phyloP scores from a whole-genome alignment of 2,888 invertebrate species.

The Eremobia ochroleuca region DNA sequence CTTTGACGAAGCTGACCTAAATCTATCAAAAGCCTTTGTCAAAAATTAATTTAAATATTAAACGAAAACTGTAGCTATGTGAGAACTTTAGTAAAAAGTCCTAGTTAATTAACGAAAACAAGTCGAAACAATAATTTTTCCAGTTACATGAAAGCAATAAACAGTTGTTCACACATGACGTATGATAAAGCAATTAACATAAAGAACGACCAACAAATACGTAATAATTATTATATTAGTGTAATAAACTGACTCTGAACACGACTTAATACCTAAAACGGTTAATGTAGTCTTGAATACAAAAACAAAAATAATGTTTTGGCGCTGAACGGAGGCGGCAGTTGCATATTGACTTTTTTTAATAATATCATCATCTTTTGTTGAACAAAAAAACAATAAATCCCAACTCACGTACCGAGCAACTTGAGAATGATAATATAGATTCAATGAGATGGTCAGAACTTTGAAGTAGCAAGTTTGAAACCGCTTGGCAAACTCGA shows the following conservation, averaged over 20 bases:
- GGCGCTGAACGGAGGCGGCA: not conserved
- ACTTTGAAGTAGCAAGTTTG: slow-evolving; percentile 33
- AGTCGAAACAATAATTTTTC: slow-evolving; percentile 19
- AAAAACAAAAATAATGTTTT: slow-evolving; percentile 1
- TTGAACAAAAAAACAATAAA: slow-evolving; percentile 10
- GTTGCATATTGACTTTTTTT: not conserved
- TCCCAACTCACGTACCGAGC: slow-evolving; percentile 10
- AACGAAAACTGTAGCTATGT: slow-evolving; percentile 13
- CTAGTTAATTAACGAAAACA: slow-evolving; percentile 28
- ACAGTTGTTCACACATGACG: slow-evolving; percentile 54
- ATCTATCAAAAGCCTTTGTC: slow-evolving; percentile 20
- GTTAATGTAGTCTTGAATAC: not conserved
- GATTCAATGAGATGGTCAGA: slow-evolving; percentile 25
- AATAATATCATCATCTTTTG: slow-evolving; percentile 7
- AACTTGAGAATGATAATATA: slow-evolving; percentile 45
- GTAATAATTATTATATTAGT: not conserved
- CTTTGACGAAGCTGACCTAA: slow-evolving; percentile 16
- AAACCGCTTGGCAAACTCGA: slow-evolving; percentile 20
- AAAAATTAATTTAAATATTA: slow-evolving; percentile 19
- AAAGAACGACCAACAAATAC: not conserved
- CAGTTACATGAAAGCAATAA: slow-evolving; percentile 11
- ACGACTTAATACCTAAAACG: slow-evolving; percentile 7
- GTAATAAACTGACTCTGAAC: not conserved
- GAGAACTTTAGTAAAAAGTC: slow-evolving; percentile 8
- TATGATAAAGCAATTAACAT: slow-evolving; percentile 27